phyloP scores from a whole-genome alignment of 2,113 vertebrate species.

The Piprites chloris region DNA sequence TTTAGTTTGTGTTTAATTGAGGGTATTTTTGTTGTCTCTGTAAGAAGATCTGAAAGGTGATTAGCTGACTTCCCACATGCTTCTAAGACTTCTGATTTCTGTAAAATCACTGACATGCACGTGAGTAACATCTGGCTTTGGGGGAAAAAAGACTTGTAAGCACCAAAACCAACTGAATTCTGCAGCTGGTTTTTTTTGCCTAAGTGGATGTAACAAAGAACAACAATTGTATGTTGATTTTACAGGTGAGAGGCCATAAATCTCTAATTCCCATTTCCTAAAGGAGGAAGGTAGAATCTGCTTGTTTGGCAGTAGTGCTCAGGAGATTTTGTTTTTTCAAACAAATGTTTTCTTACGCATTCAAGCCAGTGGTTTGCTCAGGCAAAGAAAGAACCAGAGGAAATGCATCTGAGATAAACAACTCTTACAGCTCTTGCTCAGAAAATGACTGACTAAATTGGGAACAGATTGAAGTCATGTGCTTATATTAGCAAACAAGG shows the following conservation, averaged over 20 bases:
- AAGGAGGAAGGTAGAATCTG: neutral
- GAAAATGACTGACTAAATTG: neutral
- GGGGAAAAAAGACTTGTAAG: neutral
- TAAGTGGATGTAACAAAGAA: neutral
- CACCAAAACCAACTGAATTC: neutral
- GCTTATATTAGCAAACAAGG: neutral
- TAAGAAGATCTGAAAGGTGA: neutral
- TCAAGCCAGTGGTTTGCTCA: neutral
- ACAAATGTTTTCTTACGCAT: neutral
- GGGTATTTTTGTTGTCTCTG: neutral
- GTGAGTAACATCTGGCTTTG: neutral
- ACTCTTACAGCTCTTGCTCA: neutral
- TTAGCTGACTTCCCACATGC: neutral
- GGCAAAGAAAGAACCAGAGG: neutral
- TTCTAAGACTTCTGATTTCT: neutral
- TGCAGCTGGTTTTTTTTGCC: neutral
- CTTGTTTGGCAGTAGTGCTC: neutral
- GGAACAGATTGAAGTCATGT: neutral
- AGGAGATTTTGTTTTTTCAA: neutral
- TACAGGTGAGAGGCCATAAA: neutral
- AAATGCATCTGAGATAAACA: neutral
- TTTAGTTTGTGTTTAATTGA: conserved; percentile 12
- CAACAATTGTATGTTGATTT: neutral
- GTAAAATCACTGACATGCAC: neutral
- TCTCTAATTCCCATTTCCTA: neutral